phyloP scores from a whole-genome alignment of 2,113 vertebrate species.

The Sisor rabdophorus region DNA sequence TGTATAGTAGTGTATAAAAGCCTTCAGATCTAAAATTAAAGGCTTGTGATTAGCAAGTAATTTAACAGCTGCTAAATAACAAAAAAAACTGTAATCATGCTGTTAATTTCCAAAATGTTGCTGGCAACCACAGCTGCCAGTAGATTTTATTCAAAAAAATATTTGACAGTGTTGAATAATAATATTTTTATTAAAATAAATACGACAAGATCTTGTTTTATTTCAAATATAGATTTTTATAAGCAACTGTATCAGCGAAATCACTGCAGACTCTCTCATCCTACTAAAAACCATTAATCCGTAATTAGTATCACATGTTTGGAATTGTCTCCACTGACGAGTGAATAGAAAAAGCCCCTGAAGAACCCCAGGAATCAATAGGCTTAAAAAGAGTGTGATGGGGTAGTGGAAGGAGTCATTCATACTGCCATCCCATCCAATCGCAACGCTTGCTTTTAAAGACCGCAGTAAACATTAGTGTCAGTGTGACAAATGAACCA shows the following conservation, averaged over 20 bases:
- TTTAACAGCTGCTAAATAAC: too few relatives aligned
- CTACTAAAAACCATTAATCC: not conserved
- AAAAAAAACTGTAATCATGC: too few relatives aligned
- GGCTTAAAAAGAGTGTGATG: conserved; percentile 9
- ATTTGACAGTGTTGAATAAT: too few relatives aligned
- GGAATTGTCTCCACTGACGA: not conserved
- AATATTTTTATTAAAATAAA: too few relatives aligned
- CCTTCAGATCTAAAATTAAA: too few relatives aligned
- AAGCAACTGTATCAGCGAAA: not conserved
- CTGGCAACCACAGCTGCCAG: too few relatives aligned
- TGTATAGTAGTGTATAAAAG: too few relatives aligned
- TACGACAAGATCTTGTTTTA: too few relatives aligned
- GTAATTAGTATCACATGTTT: conserved; percentile 4
- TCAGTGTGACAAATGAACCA: conserved; percentile 41
- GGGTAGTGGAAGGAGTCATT: conserved; percentile 1
- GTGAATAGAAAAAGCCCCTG: conserved; percentile 1
- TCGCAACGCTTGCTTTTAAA: conserved; percentile 9
- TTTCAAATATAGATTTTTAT: not conserved
- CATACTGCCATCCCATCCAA: not conserved
- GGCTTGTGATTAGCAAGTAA: too few relatives aligned
- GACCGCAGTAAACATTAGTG: conserved; percentile 22
- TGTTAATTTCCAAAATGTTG: too few relatives aligned
- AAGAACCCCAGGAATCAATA: not conserved
- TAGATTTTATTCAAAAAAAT: too few relatives aligned
- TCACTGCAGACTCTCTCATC: not conserved